Evolutionary conservation across 2,888 invertebrate genomes (phyloP).

Genomic region (Caenorhabditis uteleia): DNA sequence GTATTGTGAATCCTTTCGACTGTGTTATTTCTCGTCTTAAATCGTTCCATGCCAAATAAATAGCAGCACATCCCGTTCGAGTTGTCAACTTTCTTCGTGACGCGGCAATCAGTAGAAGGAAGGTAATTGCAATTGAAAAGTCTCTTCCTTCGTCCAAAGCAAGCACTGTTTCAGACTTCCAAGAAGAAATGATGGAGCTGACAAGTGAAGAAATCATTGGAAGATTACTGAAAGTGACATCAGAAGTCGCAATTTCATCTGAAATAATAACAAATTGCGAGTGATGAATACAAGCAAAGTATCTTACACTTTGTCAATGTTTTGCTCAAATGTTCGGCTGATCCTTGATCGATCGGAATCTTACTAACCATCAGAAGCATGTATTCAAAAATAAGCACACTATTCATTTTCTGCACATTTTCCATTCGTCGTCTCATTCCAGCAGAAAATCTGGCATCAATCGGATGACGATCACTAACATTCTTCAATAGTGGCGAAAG

Average conservation of each 20-base stretch:
- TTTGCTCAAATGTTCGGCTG: constrained; percentile 40
- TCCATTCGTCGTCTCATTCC: not conserved
- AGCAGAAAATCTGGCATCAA: constrained; percentile 11
- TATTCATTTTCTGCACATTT: constrained; percentile 12
- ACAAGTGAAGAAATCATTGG: constrained; percentile 25
- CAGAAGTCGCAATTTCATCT: constrained; percentile 45
- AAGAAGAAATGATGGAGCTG: constrained; percentile 16
- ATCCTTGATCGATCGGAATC: constrained; percentile 15
- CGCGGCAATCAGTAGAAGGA: constrained; percentile 32
- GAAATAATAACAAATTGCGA: constrained; percentile 5
- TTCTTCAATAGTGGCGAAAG: constrained; percentile 4
- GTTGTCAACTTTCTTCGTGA: constrained; percentile 27
- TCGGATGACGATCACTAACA: constrained; percentile 1
- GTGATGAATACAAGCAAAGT: not conserved
- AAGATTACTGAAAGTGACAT: constrained; percentile 37
- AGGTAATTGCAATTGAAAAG: constrained; percentile 22
- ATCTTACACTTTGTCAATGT: constrained; percentile 42
- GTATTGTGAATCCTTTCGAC: not conserved
- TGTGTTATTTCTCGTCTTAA: constrained; percentile 9
- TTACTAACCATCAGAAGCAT: constrained; percentile 15
- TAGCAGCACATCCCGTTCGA: constrained; percentile 45
- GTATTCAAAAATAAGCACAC: constrained; percentile 35
- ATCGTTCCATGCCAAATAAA: constrained; percentile 45
- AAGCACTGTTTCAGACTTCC: constrained; percentile 9
- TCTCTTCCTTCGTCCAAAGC: constrained; percentile 2